Conservation (phyloP, 2,797 vertebrate species). For the Poliocrania exsul region DNA sequence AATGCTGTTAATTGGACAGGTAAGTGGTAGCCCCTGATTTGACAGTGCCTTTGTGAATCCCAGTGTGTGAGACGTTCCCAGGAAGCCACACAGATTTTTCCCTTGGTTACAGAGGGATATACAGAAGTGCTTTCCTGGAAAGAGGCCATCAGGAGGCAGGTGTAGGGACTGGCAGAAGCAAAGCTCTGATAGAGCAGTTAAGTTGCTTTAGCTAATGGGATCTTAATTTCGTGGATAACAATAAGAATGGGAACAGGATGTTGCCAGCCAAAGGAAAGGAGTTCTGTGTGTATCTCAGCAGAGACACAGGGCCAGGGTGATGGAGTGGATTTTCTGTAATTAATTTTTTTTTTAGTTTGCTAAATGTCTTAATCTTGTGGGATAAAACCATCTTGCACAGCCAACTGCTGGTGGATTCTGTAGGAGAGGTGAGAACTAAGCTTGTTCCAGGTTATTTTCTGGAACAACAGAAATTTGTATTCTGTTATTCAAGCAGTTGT, state of each 20-base stretch:
- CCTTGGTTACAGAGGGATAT: not conserved
- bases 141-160: not conserved
- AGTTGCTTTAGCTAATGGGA: not conserved
- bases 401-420: not conserved
- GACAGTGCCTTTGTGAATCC: not conserved
- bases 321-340: not conserved
- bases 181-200: not conserved
- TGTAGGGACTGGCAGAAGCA: not conserved
- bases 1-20: not conserved
- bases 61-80: not conserved
- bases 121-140: not conserved
- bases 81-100: not conserved
- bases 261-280: not conserved
- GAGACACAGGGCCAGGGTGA: not conserved
- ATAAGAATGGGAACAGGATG: not conserved
- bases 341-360: not conserved
- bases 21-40: not conserved
- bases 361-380: not conserved
- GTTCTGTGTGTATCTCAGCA: not conserved
- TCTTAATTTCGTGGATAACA: not conserved
- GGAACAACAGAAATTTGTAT: not conserved
- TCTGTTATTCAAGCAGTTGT: conserved; percentile 2
- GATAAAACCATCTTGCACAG: not conserved
- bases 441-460: not conserved
- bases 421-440: not conserved